Evolutionary conservation across 2,797 vertebrate species (phyloP), one percentile per base, ranked within the genome.

Genomic region (Sebastes iracundus): DNA sequence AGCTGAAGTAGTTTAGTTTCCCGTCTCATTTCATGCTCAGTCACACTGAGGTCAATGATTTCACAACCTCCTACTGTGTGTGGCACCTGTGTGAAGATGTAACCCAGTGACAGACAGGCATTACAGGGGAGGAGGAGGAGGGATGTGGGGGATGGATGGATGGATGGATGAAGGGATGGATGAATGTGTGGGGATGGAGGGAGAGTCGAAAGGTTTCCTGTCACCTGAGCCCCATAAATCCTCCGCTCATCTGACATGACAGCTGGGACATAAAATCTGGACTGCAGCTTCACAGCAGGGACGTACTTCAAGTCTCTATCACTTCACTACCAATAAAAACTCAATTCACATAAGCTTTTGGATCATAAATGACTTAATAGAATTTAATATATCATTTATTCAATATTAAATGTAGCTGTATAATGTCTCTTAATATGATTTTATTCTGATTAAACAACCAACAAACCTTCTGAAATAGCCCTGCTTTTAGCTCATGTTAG

Each of bases 11-110:
- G 28, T 30, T 59, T 2, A 58, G 55, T 27, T 58, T 56, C 53
- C 11, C 6, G 13, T 58, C 13, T 25, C 13, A 7, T 25, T 58
- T 58, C 56, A 27, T 7, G 25, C 56, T 16, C 7, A 59, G 28
- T 65, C 52, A 18, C 25, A 30, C 42, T 0, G 22, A 86, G 62
- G 60, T 64, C 72, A 80, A 2, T 7, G 30, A 27, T 14, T 55
- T 65, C 25, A 73, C 8, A 12, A 46, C 49, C 52, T 70, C 75
- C 65, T 23, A 23, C 74, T 69, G 88, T 38, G 74, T 3, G 64
- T 0, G 7, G 59, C 88, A 89, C 84, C 90, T 88, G 87, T 85
- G 88, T 25, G 76, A 52, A 63, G 81, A 80, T 56, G 71, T 87
- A 62, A 87, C 63, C 55, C 38, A 2, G 33, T 59, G 82, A 85